Base-by-base conservation (phyloP, 2,113 vertebrate genomes). In the Hippopotamus amphibius region DNA sequence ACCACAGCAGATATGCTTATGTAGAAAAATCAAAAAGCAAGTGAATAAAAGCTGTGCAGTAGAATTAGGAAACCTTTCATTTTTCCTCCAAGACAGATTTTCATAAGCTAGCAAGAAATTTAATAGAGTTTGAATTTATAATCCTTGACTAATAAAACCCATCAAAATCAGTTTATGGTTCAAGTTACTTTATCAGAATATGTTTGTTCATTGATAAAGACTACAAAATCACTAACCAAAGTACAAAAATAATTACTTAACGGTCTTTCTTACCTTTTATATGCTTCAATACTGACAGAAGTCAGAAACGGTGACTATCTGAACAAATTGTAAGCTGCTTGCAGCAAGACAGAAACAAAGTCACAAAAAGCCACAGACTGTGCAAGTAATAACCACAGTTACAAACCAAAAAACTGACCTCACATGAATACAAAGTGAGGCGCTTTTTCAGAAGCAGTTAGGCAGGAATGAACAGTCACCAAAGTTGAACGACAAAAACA, bases 291-390 rank as follows among this genome's bases (percentile, higher is more conserved):
- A 79, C 33, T 93, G 48, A 82, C 59, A 77, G 22, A 90, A 85
- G 33, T 93, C 68, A 90, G 57, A 95, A 91, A 92, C 3, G 22
- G 59, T 53, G 11, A 80, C 19, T 79, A 7, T 69, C 46, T 86
- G 30, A 93, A 93, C 59, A 96, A 88, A 93, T 96, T 66, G 30
- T 88, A 89, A 95, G 69, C 74, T 94, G 33, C 53, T 46, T 89
- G 30, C 33, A 97, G 77, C 50, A 89, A 97, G 65, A 71, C 50
- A 76, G 50, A 95, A 90, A 96, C 28, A 95, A 91, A 96, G 63
- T n/a, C 74, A 90, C 53, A 48, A 96, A 97, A 97, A 95, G 72
- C 68, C 57, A 89, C 83, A 2, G 1, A 89, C 19, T 41, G 74
- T 41, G n/a, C 74, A 95, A 97, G 59, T 26, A 82, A 93, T 50